Evolutionary conservation across 2,888 invertebrate species (phyloP).

Genomic region (Abscondita cerata): DNA sequence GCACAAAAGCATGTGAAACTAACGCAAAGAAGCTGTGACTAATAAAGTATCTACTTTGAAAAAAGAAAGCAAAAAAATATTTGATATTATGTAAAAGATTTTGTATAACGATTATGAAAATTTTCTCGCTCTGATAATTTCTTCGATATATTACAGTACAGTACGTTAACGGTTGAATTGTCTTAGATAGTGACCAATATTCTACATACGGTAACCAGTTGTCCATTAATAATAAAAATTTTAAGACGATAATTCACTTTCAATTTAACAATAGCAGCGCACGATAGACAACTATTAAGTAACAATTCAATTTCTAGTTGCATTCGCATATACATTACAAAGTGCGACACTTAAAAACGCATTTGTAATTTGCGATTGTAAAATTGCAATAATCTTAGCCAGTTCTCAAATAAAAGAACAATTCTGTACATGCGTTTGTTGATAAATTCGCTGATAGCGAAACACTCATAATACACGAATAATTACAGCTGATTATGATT

Average conservation of each 20-base stretch:
- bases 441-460: constrained; percentile 2
- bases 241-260: constrained; percentile 40
- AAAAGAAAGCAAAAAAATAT: constrained; percentile 9
- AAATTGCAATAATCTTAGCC: too few relatives aligned
- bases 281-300: constrained; percentile 40
- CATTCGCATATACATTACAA: constrained; percentile 13
- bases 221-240: constrained; percentile 36
- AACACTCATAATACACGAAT: not conserved
- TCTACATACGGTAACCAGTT: constrained; percentile 26
- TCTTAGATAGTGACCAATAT: constrained; percentile 14
- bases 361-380: too few relatives aligned
- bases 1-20: not conserved
- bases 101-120: constrained; percentile 40
- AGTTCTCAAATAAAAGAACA: too few relatives aligned
- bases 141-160: constrained; percentile 24
- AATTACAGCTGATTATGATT: constrained; percentile 8
- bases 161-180: constrained; percentile 14
- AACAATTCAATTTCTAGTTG: constrained; percentile 41
- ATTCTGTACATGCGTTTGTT: not conserved
- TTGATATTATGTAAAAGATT: constrained; percentile 36
- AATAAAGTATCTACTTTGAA: constrained; percentile 28
- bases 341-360: too few relatives aligned
- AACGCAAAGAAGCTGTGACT: constrained; percentile 12
- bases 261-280: constrained; percentile 40
- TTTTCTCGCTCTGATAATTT: constrained; percentile 42